Base-by-base conservation (phyloP, 2,797 vertebrate genomes). In the Mus minutoides region DNA sequence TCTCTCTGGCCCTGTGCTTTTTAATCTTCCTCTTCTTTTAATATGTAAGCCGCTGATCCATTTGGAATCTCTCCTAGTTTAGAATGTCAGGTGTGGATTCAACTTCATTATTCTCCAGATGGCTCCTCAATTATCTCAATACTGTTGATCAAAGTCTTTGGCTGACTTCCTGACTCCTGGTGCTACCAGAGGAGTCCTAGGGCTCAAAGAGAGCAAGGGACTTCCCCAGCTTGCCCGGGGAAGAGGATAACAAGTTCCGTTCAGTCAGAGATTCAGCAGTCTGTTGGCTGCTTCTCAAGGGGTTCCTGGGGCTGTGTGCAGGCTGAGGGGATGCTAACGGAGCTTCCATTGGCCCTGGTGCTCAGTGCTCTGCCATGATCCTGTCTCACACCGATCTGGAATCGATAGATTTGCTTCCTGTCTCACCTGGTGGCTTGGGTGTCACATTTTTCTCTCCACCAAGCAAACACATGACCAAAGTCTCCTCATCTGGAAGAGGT, bases 101-200 rank as follows among this genome's bases (percentile, higher is more conserved):
- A 90, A 87, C 90, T 90, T 96, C 62, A 84, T 93, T 96, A 80
- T 91, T 95, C 78, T 96, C 80, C 93, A 96, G 71, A 92, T 92
- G 90, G 90, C 43, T 94, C 24, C 77, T 78, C 37, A 88, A 6
- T 94, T 92, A 84, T 93, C 90, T 89, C 90, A 92, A 19, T 83
- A 86, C 60, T 94, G 69, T 90, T 92, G 93, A 80, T 90, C 76
- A 71, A 84, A 88, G 95, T 90, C 49, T 90, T 94, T 97, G 87
- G 79, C 96, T 87, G 88, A 54, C 71, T 96, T 96, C 94, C 83
- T 79, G 49, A 17, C 88, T 90, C 91, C 80, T 40, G 16, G 58
- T 86, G 43, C 84, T 90, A 89, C 69, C 60, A 89, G 54, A 90
- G 86, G 34, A 88, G 75, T 73, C 86, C 26, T 56, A 37, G 54